Base-by-base conservation (phyloP, 2,797 vertebrate genomes). In the Amblyopsis hoosieri region DNA sequence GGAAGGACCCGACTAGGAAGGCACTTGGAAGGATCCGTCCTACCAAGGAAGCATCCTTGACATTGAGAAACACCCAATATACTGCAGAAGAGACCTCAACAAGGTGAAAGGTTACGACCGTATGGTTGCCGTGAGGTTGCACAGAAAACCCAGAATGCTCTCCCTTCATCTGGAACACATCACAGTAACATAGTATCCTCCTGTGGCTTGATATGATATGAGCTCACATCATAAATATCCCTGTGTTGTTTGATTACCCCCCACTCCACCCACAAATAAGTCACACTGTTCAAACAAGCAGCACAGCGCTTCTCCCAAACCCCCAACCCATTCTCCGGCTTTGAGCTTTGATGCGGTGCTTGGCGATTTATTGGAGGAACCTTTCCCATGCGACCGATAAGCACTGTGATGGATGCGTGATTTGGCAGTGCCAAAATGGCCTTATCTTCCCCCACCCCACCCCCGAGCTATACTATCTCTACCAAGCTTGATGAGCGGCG, bases 341-440 rank as follows among this genome's bases (percentile, higher is more conserved):
- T 5, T 70, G 69, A 87, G 82, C 87, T 81, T 85, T 74, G 82
- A 87, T 74, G 80, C 84, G 62, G 75, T 75, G 54, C 68, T 62
- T 63, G 74, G 74, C 83, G 62, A 90, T 90, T 86, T 90, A 87
- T 90, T 90, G 84, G 71, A 82, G 86, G 84, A 87, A 84, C 86
- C 84, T 90, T 82, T 85, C 90, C 84, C 80, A n/a, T 74, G 87
- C 87, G 87, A 84, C 87, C 80, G 90, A 92, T 91, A 90, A 90
- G 87, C 81, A 59, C 58, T 73, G 85, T 90, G 88, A 92, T 91
- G 87, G 90, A 90, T 91, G 84, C 85, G 57, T 65, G 81, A 88
- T 85, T 88, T 80, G 71, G 82, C 71, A 46, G 74, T 83, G 85
- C 86, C 87, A 87, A 90, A 89, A 90, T 84, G 84, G 73, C 86